Conservation (phyloP, 2,113 vertebrate genomes). For the Nematolebias whitei region DNA sequence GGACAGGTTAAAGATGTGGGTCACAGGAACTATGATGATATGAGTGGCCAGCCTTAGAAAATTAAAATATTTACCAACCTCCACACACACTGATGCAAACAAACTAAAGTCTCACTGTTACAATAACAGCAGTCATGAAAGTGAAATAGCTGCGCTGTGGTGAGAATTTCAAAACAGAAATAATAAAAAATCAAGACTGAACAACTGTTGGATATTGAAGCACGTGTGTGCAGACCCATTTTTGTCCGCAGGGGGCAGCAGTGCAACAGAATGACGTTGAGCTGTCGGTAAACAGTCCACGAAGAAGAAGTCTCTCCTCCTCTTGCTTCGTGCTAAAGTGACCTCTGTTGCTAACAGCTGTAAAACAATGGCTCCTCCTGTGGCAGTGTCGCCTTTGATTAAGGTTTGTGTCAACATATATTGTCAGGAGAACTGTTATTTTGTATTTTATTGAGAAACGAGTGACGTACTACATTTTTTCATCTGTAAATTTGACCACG, state of each 20-base stretch:
- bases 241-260: slow-evolving; percentile 37
- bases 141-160: no score
- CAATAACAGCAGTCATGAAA: no score
- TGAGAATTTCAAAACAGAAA: no score
- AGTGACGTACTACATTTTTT: background rate
- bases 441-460: background rate
- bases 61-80: no score
- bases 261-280: background rate
- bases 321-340: slow-evolving; percentile 54
- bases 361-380: slow-evolving; percentile 84
- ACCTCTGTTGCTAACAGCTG: slow-evolving; percentile 68
- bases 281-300: background rate
- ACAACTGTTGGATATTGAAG: background rate
- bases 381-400: slow-evolving; percentile 89
- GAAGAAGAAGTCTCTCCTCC: slow-evolving; percentile 10
- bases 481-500: background rate
- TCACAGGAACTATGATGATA: no score
- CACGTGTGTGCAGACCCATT: background rate
- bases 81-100: no score
- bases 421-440: fast-evolving
- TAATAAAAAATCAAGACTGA: no score
- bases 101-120: no score
- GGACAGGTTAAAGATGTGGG: no score
- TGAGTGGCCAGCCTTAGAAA: no score
- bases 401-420: slow-evolving; percentile 79